Conservation (phyloP, 2,888 invertebrate genomes). For the Drosophila emarginata region DNA sequence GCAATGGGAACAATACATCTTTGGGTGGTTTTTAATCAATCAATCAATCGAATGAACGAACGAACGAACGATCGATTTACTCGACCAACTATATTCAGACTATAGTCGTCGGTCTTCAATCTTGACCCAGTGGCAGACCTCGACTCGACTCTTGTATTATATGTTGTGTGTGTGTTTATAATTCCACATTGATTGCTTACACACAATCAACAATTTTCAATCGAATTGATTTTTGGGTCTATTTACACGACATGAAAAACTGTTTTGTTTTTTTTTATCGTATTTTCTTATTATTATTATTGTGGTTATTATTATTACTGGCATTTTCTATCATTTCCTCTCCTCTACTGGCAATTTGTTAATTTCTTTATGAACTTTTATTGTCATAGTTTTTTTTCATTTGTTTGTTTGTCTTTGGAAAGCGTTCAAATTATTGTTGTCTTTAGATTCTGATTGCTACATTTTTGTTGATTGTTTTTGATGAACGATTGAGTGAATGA, state of each 20-base stretch:
- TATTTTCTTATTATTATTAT: conserved; percentile 30
- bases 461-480: conserved; percentile 51
- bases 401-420: conserved; percentile 27
- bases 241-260: conserved; percentile 25
- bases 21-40: conserved; percentile 60
- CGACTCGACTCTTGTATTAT: conserved; percentile 15
- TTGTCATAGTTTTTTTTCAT: conserved; percentile 58
- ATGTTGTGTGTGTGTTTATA: not conserved
- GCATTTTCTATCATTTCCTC: conserved; percentile 9
- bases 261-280: conserved; percentile 20
- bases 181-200: conserved; percentile 35
- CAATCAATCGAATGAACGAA: conserved; percentile 14
- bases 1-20: conserved; percentile 11
- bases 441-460: conserved; percentile 56
- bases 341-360: conserved; percentile 62
- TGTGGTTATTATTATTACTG: conserved; percentile 35
- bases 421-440: conserved; percentile 43
- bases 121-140: conserved; percentile 61
- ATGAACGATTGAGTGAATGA: conserved; percentile 38
- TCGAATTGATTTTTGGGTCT: conserved; percentile 53
- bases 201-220: conserved; percentile 65
- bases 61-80: not conserved
- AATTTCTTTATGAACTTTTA: conserved; percentile 78
- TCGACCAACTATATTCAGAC: not conserved
- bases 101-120: conserved; percentile 58